Evolutionary conservation across 2,888 invertebrate genomes (phyloP).

Genomic region (Trissolcus brochymenae): DNA sequence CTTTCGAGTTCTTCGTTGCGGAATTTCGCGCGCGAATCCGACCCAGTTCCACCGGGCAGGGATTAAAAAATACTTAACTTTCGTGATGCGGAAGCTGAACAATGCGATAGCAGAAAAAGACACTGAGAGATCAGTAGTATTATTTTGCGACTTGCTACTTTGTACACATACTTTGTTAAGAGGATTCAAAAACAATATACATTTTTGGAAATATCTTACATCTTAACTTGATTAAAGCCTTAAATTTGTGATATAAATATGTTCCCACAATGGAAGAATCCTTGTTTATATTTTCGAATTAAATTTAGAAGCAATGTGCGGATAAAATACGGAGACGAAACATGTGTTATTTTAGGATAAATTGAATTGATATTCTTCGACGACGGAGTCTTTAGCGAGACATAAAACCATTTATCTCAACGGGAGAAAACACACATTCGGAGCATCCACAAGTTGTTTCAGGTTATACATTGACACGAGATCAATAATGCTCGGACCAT

Average conservation of each 20-base stretch:
- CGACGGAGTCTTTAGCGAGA: slow-evolving; percentile 26
- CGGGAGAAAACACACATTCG: slow-evolving; percentile 33
- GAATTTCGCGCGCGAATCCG: slow-evolving; percentile 42
- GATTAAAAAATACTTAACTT: slow-evolving; percentile 56
- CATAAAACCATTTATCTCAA: slow-evolving; percentile 49
- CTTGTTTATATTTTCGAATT: too few species aligned
- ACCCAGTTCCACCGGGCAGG: slow-evolving; percentile 26
- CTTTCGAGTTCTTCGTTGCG: slow-evolving; percentile 38
- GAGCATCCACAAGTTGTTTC: slow-evolving; percentile 31
- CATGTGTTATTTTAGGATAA: slow-evolving; percentile 33
- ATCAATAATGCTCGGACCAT: slow-evolving; percentile 45
- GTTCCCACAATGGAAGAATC: too few species aligned
- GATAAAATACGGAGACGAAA: too few species aligned
- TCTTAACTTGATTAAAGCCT: too few species aligned
- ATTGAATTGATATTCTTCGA: slow-evolving; percentile 37
- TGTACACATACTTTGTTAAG: too few species aligned
- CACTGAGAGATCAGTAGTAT: slow-evolving; percentile 16
- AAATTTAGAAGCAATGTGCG: too few species aligned
- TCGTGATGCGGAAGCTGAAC: slow-evolving; percentile 27
- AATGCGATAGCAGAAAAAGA: slow-evolving; percentile 16
- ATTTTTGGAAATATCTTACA: too few species aligned
- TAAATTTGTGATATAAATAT: too few species aligned
- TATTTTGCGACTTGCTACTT: too few species aligned
- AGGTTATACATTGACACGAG: slow-evolving; percentile 40
- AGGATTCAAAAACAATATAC: too few species aligned